Evolutionary conservation across 2,797 vertebrate genomes (phyloP).

Genomic region (Micrastur ruficollis): DNA sequence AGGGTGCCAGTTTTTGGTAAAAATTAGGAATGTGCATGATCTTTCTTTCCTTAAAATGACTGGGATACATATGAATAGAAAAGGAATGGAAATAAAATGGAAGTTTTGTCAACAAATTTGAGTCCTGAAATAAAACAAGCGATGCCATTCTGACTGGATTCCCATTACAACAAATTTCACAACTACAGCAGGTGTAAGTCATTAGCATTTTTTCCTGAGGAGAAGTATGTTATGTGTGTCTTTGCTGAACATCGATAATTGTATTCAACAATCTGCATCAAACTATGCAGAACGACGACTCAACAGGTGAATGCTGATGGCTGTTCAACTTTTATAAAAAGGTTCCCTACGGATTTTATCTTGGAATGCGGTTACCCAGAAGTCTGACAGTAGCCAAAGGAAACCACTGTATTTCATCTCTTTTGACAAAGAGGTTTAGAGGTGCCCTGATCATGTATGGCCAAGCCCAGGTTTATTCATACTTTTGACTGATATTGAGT

Average conservation of each 20-base stretch:
- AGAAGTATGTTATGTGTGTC: neutral
- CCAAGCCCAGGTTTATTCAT: neutral
- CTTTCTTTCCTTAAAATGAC: neutral
- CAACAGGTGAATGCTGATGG: neutral
- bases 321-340: neutral
- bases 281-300: neutral
- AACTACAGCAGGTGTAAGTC: neutral
- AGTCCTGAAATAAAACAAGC: neutral
- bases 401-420: neutral
- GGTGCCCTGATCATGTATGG: neutral
- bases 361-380: neutral
- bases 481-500: neutral
- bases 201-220: neutral
- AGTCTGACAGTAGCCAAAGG: neutral
- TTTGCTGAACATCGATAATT: neutral
- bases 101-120: neutral
- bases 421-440: neutral
- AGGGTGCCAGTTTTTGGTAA: neutral
- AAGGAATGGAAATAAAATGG: neutral
- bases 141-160: neutral
- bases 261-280: neutral
- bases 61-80: accelerated
- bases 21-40: neutral
- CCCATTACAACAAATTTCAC: neutral
- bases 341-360: neutral